phyloP scores from a whole-genome alignment of 2,113 vertebrate genomes.

The Dicerorhinus sumatrensis region DNA sequence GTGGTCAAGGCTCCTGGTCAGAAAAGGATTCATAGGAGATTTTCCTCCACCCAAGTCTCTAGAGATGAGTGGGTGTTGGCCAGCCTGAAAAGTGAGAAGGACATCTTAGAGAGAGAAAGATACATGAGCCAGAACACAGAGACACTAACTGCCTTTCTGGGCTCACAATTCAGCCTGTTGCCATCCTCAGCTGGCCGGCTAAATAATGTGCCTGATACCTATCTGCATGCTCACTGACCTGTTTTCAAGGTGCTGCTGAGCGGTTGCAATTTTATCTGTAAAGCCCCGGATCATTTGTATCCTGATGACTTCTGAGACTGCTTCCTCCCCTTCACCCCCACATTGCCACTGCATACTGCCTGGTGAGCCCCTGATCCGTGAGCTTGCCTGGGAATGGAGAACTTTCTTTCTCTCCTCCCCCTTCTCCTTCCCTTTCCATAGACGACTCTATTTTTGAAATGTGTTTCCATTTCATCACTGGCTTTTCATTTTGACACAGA shows the following conservation, averaged over 20 bases:
- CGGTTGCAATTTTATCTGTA: constrained; percentile 34
- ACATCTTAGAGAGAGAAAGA: not conserved
- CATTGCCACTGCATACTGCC: not conserved
- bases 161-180: not conserved
- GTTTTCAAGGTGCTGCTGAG: constrained; percentile 24
- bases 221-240: not conserved
- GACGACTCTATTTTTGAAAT: not conserved
- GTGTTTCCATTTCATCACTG: not conserved
- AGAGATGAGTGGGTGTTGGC: not conserved
- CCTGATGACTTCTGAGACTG: constrained; percentile 43
- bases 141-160: not conserved
- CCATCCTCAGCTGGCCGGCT: not conserved
- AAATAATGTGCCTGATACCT: not conserved
- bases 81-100: not conserved
- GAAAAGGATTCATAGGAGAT: not conserved
- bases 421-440: not conserved
- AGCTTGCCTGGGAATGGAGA: not conserved
- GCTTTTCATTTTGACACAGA: not conserved
- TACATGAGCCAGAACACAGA: not conserved
- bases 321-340: not conserved
- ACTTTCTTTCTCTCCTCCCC: not conserved
- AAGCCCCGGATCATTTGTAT: constrained; percentile 20
- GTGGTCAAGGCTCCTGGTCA: not conserved
- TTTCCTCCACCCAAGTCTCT: not conserved
- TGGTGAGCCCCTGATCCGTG: not conserved